These are phyloP conservation scores for Semicossyphus pulcher DNA, from an alignment of 2,113 vertebrate genomes.

Conservation along the genomic window DNA sequence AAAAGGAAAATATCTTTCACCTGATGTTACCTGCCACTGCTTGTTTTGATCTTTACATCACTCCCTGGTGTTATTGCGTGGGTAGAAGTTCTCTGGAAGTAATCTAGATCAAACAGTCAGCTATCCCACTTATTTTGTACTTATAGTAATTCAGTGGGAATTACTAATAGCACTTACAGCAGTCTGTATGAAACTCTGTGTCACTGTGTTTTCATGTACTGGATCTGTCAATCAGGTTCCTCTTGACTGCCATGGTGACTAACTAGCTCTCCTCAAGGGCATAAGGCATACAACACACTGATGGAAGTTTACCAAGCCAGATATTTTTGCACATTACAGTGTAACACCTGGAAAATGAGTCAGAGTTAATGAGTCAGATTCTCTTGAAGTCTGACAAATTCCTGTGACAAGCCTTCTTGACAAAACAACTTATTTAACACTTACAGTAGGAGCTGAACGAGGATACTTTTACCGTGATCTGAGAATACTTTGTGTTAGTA, in stretches of 20 bases:
- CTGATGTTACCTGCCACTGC: too few relatives aligned
- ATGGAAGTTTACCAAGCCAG: not conserved
- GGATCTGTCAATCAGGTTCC: not conserved
- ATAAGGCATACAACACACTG: too few relatives aligned
- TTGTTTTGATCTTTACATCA: too few relatives aligned
- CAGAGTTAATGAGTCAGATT: conserved; percentile 29
- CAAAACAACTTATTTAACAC: not conserved
- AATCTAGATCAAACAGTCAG: too few relatives aligned
- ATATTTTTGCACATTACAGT: not conserved
- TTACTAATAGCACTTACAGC: too few relatives aligned
- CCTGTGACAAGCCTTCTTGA: not conserved
- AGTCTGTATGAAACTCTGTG: conserved; percentile 25
- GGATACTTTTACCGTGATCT: not conserved
- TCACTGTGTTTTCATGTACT: conserved; percentile 1
- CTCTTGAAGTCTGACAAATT: not conserved
- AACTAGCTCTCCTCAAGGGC: not conserved
- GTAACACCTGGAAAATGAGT: conserved; percentile 32
- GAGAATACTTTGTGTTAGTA: not conserved
- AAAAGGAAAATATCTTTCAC: too few relatives aligned
- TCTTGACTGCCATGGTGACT: not conserved
- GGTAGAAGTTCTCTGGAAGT: too few relatives aligned
- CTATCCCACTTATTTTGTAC: too few relatives aligned
- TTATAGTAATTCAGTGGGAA: too few relatives aligned
- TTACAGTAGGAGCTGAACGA: not conserved
- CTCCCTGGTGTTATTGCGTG: too few relatives aligned